A percentile compares a stretch with the other conserved stretches of the same genome.
These are phyloP conservation scores for Carapus acus DNA, from an alignment of 2,797 vertebrate species.

Conservation along the genomic window DNA sequence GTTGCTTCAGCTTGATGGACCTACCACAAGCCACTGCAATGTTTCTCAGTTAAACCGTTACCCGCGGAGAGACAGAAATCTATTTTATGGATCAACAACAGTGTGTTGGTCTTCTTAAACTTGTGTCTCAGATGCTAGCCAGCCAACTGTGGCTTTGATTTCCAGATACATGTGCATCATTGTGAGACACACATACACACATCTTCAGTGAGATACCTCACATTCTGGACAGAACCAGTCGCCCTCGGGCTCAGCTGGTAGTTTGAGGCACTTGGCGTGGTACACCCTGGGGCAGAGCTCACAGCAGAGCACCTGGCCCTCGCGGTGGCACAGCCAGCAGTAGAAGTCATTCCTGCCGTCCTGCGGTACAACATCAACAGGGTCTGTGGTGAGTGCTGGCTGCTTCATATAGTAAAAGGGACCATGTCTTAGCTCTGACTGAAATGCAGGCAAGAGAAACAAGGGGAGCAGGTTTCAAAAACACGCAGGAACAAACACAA, in stretches of 20 bases:
- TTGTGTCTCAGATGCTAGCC: constrained; percentile 15
- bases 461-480: constrained; percentile 92
- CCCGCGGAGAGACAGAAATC: no score
- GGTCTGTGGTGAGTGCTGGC: constrained; percentile 87
- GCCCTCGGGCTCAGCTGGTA: constrained; percentile 87
- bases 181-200: constrained; percentile 49
- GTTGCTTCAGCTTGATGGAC: no score
- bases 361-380: constrained; percentile 99
- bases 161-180: constrained; percentile 10
- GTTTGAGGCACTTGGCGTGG: constrained; percentile 99
- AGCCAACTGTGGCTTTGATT: constrained; percentile 23
- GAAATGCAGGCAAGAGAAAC: constrained; percentile 97
- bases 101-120: constrained; percentile 8
- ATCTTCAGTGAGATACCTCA: constrained; percentile 65
- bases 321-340: constrained; percentile 99
- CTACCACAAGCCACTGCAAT: no score
- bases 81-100: constrained; percentile 1
- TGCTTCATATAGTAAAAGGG: constrained; percentile 99
- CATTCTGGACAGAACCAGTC: constrained; percentile 98
- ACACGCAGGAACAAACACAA: constrained; percentile 72
- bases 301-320: constrained; percentile 99
- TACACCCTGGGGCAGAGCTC: constrained; percentile 99
- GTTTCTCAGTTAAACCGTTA: no score
- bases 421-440: constrained; percentile 99
- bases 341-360: constrained; percentile 99